Base-by-base conservation (phyloP, 2,113 vertebrate species). In the Sialia sialis region DNA sequence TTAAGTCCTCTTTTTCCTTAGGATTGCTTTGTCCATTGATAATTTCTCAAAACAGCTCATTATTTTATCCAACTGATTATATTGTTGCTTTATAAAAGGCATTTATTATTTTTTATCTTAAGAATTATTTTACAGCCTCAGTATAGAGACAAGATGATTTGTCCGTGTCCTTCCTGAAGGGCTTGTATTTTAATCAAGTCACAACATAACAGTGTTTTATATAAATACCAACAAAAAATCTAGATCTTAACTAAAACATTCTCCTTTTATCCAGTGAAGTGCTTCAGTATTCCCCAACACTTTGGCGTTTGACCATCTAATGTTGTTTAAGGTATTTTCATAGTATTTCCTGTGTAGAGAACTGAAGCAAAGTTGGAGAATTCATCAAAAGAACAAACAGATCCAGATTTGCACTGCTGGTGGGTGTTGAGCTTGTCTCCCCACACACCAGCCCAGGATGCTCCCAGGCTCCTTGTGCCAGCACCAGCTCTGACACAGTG, bases 61-160 rank as follows among this genome's bases (percentile, higher is more conserved):
- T 94, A 81, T 91, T 89, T 94, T 89, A 87, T 80, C 62, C 67
- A 91, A 29, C 18, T 92, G 80, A 89, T 78, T 82, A 68, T 84
- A 73, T 16, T 66, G 10, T 64, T 89, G 39, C 62, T 81, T 76
- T 91, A 60, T 59, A 89, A 91, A 76, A 70, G 36, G 43, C 8
- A 29, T 56, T 79, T 72, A 87, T 74, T 94, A 83, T 81, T 91
- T 7, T 1, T 59, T 64, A 70, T 84, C 73, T 56, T 75, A 55
- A 81, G 51, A 80, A 66, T 62, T 86, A 51, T 77, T 89, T 62
- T 70, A 58, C 10, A 39, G 34, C 19, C 70, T 39, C 59, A 46
- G 23, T 30, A 26, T 29, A 87, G 22, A 75, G 17, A 86, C 46
- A 92, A 85, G 60, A 84, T 18, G 9, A 54, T 95, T 79, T 83